phyloP scores from a whole-genome alignment of 1,140 invertebrate genomes.

The Acromyrmex heyeri region DNA sequence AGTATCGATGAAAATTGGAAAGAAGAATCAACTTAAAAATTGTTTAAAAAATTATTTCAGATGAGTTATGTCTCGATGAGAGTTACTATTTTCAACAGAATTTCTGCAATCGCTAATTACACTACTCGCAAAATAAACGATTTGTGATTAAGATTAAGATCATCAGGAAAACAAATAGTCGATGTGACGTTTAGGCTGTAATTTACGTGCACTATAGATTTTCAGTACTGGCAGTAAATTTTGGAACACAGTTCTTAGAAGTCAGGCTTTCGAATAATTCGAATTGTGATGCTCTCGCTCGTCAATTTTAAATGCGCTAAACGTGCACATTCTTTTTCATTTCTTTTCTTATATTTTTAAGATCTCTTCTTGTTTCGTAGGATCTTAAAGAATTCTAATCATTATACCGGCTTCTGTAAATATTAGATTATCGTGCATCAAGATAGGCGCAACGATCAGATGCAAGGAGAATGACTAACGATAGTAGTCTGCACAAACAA shows the following conservation, averaged over 20 bases:
- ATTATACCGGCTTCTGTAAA: conserved; percentile 67
- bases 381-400: conserved; percentile 50
- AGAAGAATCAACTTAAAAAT: neutral
- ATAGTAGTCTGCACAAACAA: neutral
- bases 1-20: neutral
- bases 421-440: conserved; percentile 60
- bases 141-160: neutral
- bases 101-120: neutral
- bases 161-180: neutral
- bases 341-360: conserved; percentile 17
- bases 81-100: neutral
- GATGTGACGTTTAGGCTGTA: neutral
- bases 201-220: too few species aligned
- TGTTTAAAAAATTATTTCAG: neutral
- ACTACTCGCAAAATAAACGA: neutral
- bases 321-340: neutral
- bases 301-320: neutral
- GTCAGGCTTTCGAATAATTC: neutral
- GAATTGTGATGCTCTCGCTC: neutral
- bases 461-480: neutral
- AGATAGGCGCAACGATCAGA: conserved; percentile 60
- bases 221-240: too few species aligned
- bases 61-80: neutral
- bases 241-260: neutral
- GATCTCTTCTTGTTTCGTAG: conserved; percentile 26